Evolutionary conservation across 30 jellyfish, hydroid and myxozoan genomes (phyloP), one percentile per base, ranked within the genome.

Genomic region (Pseudorhiza aurosa): DNA sequence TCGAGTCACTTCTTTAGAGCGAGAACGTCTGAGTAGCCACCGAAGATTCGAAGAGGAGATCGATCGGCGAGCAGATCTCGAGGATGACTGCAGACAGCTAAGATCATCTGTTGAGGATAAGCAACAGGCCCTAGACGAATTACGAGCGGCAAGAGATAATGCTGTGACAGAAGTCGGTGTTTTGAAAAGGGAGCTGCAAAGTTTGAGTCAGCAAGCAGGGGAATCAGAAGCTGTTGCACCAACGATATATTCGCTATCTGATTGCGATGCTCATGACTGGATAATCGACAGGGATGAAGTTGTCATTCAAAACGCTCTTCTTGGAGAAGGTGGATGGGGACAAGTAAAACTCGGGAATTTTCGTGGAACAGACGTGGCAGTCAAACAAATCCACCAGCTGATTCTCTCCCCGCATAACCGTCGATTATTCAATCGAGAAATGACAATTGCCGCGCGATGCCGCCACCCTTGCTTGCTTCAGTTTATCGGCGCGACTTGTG

Each of bases 281-380:
- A 63, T 92, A 3, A 33, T 92, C 1, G 95, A 75, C 27, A 82
- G 98, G 1, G 65, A 63, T 27, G 96, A 92, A 62, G 83, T 92
- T 0, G 11, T 35, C 4, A 4, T 85, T 2, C 87, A 81, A 10
- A 95, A 85, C 29, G 50, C 45, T 3, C 64, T 85, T 7, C 78
- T 86, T 9, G 98, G 98, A 8, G 86, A 64, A 8, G 98, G 98
- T 19, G 98, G 97, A 4, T 92, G 96, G 98, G 98, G 98, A 9
- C 79, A 80, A 57, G 98, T 92, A n/a, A 92, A 92, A 43, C 88
- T 63, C 28, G 98, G 98, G 12, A 77, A 59, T 29, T 92, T 92
- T 42, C 95, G 98, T 22, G 96, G 98, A 67, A 85, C 98, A 0
- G 96, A 85, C 15, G 98, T 92, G 2, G 98, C 98, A 6, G 96